Percentiles rank a stretch among this genome's conserved stretches.
These are phyloP conservation scores for Sebastes nivosus DNA, from an alignment of 2,797 vertebrate genomes.

Conservation along the genomic window DNA sequence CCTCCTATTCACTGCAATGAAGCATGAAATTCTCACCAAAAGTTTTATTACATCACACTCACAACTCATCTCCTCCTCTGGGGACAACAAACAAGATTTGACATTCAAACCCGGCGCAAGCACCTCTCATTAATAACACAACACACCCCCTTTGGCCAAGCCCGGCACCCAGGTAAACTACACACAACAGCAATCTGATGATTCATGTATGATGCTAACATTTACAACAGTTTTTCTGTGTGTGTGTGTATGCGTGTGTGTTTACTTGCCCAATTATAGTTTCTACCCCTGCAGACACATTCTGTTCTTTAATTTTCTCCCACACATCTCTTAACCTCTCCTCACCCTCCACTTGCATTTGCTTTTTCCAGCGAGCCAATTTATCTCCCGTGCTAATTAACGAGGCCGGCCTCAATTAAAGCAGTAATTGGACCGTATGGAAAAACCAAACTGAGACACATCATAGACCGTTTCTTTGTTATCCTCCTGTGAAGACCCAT, in stretches of 20 bases:
- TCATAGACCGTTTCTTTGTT: not conserved
- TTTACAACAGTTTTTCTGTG: constrained; percentile 5
- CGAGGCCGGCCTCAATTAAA: constrained; percentile 70
- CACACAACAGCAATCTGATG: constrained; percentile 14
- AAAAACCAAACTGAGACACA: constrained; percentile 34
- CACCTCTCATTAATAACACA: constrained; percentile 19
- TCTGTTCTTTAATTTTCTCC: constrained; percentile 34
- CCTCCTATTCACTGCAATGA: not conserved
- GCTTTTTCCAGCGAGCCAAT: constrained; percentile 48
- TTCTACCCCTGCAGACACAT: constrained; percentile 32
- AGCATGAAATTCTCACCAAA: not conserved
- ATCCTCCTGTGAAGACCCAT: not conserved
- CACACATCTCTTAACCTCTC: constrained; percentile 38
- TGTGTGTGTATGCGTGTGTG: not conserved
- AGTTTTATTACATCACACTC: constrained; percentile 2
- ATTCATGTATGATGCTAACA: constrained; percentile 25
- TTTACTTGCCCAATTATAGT: constrained; percentile 47
- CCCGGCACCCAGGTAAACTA: constrained; percentile 35
- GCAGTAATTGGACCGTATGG: constrained; percentile 48
- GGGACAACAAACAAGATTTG: constrained; percentile 1
- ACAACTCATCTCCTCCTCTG: not conserved
- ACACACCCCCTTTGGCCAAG: constrained; percentile 16
- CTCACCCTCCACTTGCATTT: constrained; percentile 28
- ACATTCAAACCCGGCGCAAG: constrained; percentile 8
- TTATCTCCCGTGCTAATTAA: constrained; percentile 65